A percentile compares a stretch with the other conserved stretches of the same genome.
Evolutionary conservation across 2,113 vertebrate genomes (phyloP).

Genomic region (Pholis gunnellus): DNA sequence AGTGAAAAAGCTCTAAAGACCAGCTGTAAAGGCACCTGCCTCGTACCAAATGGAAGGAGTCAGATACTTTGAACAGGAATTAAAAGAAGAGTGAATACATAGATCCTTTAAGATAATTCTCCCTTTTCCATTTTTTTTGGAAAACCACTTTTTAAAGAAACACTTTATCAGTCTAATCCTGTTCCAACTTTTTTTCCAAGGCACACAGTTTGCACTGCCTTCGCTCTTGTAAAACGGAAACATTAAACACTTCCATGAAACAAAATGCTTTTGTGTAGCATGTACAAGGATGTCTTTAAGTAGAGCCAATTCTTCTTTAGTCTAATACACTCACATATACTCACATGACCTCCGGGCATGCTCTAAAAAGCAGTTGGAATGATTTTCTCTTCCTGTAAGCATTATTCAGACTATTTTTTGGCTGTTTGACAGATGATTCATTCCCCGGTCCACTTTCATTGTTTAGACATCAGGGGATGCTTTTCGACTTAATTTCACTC

Average conservation of each 20-base stretch:
- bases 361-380: not conserved
- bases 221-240: not conserved
- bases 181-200: not conserved
- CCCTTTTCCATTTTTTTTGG: not conserved
- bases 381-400: not conserved
- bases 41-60: not conserved
- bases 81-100: not conserved
- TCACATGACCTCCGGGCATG: not conserved
- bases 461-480: conserved; percentile 12
- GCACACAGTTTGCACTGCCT: not conserved
- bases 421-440: conserved; percentile 11
- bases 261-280: not conserved
- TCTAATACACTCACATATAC: not conserved
- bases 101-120: not conserved
- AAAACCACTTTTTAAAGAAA: not conserved
- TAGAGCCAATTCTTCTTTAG: not conserved
- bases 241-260: not conserved
- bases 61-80: not conserved
- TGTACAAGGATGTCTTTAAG: not conserved
- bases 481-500: not conserved
- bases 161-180: not conserved
- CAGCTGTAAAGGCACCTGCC: not conserved
- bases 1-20: not conserved
- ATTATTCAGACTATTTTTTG: not conserved
- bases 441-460: not conserved